These are phyloP conservation scores for Alectura lathami DNA, from an alignment of 2,113 vertebrate genomes.

Conservation along the genomic window DNA sequence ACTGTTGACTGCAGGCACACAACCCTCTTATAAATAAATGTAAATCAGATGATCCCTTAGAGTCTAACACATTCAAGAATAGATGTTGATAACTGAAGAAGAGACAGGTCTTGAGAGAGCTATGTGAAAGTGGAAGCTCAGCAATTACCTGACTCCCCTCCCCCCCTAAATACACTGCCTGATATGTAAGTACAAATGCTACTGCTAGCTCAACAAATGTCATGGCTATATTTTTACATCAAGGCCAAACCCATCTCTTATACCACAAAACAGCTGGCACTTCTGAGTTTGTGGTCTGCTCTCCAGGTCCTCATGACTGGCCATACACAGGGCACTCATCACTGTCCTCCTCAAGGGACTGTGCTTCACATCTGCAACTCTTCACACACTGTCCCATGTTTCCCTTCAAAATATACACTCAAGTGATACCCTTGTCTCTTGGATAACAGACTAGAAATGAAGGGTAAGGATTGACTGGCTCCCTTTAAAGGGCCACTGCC, in stretches of 20 bases:
- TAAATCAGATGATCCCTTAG: neutral
- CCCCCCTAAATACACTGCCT: neutral
- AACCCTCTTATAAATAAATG: neutral
- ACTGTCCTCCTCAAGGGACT: neutral
- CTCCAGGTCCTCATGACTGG: neutral
- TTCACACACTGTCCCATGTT: neutral
- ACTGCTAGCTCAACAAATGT: neutral
- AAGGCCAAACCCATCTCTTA: neutral
- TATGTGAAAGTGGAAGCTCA: neutral
- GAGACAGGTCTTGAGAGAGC: neutral
- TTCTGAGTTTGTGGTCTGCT: neutral
- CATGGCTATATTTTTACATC: neutral
- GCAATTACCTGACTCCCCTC: neutral
- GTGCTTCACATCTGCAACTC: neutral
- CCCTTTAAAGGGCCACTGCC: constrained; percentile 39
- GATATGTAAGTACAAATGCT: neutral
- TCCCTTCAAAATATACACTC: neutral
- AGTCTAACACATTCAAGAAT: neutral
- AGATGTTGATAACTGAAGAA: neutral
- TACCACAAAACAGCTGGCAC: neutral
- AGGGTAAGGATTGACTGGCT: neutral
- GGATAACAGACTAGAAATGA: constrained; percentile 29
- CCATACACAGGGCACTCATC: neutral
- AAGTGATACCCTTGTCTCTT: neutral
- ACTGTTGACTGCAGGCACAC: neutral